Base-by-base conservation (phyloP, 2,113 vertebrate genomes). In the Dasyprocta punctata region DNA sequence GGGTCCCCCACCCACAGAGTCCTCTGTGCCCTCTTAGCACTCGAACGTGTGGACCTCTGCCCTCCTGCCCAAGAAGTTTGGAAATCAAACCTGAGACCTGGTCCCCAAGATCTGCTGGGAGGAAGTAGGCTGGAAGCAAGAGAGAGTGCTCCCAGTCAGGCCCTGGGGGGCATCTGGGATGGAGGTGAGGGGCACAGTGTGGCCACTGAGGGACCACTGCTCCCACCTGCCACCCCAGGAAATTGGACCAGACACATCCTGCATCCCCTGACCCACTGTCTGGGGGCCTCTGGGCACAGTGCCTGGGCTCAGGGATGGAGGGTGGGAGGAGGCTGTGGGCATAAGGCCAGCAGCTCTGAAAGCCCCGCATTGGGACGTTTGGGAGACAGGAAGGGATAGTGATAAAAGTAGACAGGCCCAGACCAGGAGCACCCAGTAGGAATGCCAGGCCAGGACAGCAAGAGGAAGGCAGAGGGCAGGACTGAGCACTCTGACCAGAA, bases 101-200 rank as follows among this genome's bases (percentile, higher is more conserved):
- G 33, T 36, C 19, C 86, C 60, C 36, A 24, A 67, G 36, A 67
- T 28, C 17, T 30, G 13, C 36, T 19, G 2, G 14, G 1, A 28
- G 24, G 16, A 17, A 58, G n/a, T 6, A 33, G 49, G 69, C 86
- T 61, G 9, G 47, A 65, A 58, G 47, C 17, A 47, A 56, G 2
- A 36, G 49, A 67, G 19, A 58, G 7, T 0, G 0, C 1, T 49
- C 44, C 54, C 56, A 14, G 9, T 36, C 1, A 1, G 47, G 12
- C 28, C 38, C 19, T 9, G n/a, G 60, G 52, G 36, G 12, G 54
- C 20, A 90, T 9, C 61, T n/a, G 52, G 41, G n/a, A 1, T 71
- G 54, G 60, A 33, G 60, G 38, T 28, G 19, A 86, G 78, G 6
- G 47, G 10, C 13, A 54, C 65, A 19, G 36, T 69, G 36, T 69